These are phyloP conservation scores for Drosophila willistoni DNA, from an alignment of 1,140 invertebrate genomes.

Conservation along the genomic window DNA sequence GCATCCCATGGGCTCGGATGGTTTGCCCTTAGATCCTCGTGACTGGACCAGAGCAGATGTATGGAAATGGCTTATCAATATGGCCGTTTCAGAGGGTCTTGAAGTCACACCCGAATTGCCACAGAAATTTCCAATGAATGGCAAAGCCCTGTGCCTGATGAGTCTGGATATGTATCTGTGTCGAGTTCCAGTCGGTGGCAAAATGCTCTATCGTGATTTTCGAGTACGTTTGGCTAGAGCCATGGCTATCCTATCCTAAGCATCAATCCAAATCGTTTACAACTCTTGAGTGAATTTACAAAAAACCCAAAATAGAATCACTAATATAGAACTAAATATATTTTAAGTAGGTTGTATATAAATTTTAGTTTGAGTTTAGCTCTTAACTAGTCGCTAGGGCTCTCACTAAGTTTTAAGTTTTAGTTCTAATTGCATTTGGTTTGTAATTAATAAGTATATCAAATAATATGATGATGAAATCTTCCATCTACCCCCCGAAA, in stretches of 20 bases:
- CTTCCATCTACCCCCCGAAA: background rate
- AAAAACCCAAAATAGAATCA: slow-evolving; percentile 4
- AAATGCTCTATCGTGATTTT: slow-evolving; percentile 85
- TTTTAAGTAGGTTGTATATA: slow-evolving; percentile 65
- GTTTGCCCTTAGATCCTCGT: slow-evolving; percentile 86
- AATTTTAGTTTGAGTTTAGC: slow-evolving; percentile 20
- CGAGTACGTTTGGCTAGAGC: slow-evolving; percentile 78
- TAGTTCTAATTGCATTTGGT: slow-evolving; percentile 64
- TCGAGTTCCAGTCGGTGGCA: slow-evolving; percentile 88
- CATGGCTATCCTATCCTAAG: slow-evolving; percentile 72
- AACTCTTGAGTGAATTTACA: background rate
- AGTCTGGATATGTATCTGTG: slow-evolving; percentile 88
- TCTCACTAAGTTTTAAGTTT: slow-evolving; percentile 44
- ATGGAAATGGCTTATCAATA: slow-evolving; percentile 86
- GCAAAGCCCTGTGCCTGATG: slow-evolving; percentile 91
- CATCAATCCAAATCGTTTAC: background rate
- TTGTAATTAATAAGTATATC: slow-evolving; percentile 36
- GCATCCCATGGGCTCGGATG: slow-evolving; percentile 73
- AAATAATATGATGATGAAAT: background rate
- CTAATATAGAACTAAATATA: background rate
- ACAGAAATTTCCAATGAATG: slow-evolving; percentile 89
- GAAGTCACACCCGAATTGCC: slow-evolving; percentile 84
- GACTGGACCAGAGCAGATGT: slow-evolving; percentile 88
- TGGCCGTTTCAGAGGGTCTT: slow-evolving; percentile 86
- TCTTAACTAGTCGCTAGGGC: slow-evolving; percentile 64